Base-by-base conservation (phyloP, 2,113 vertebrate species). In the Myrmophylax atrothorax region DNA sequence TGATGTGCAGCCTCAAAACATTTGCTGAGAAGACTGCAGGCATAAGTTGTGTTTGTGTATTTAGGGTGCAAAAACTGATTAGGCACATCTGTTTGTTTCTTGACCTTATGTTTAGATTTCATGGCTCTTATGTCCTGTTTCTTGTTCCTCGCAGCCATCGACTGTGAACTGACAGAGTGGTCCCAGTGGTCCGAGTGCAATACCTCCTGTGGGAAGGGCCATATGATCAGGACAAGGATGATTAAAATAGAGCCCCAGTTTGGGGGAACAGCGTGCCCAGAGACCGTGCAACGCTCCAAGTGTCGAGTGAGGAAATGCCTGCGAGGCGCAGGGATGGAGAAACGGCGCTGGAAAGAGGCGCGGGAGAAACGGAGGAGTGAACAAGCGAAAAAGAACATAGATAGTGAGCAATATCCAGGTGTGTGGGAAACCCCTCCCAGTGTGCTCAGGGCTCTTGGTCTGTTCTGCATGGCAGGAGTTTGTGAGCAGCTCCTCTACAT, bases 131-230 rank as follows among this genome's bases (percentile, higher is more conserved):
- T 19, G 38, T 28, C 35, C 4, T 8, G 24, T 52, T 85, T 38
- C 50, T 70, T 1, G 0, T 46, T 94, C 64, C 81, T 46, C 44
- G 24, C 96, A 99, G 99, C 99, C 38, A 99, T 98, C 7, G 98
- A 99, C 97, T 99, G 99, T 68, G 94, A 98, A 91, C 98, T 99
- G 94, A 98, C 98, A 0, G 99, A 99, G 84, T 99, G 99, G 99
- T 98, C 99, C 3, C 99, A 99, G 64, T 99, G 99, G 99, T 99
- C 99, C 0, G 99, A 99, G 96, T 99, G 99, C 94, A 99, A 99
- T 73, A 99, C 99, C 90, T 99, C 99, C 2, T 99, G 99, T 29
- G 99, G 99, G 23, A 99, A 99, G 94, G 99, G 99, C 66, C 99
- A 99, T 75, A 98, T 98, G 93, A 99, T 99, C 96, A 98, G 99